phyloP scores from a whole-genome alignment of 1,140 invertebrate genomes.

The Capitella teleta region DNA sequence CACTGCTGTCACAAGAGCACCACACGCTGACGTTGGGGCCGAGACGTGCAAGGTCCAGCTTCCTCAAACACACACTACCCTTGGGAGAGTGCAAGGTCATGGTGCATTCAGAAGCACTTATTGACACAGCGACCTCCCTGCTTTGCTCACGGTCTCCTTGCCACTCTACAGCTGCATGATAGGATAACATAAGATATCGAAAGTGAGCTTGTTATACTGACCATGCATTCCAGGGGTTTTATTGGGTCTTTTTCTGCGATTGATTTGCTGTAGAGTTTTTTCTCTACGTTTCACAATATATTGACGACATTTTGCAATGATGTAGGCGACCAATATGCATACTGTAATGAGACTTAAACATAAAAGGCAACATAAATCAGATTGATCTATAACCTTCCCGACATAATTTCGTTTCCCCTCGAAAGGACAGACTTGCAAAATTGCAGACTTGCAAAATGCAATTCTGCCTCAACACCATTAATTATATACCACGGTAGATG shows the following conservation, averaged over 20 bases:
- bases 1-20: conserved; percentile 51
- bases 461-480: too few relatives aligned
- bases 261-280: neutral
- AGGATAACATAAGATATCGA: too few relatives aligned
- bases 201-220: too few relatives aligned
- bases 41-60: neutral
- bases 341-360: conserved; percentile 22
- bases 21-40: conserved; percentile 57
- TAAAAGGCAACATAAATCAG: too few relatives aligned
- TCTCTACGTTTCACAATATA: neutral
- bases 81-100: neutral
- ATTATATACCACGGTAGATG: too few relatives aligned
- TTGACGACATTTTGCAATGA: conserved; percentile 10
- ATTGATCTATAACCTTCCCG: too few relatives aligned
- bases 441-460: neutral
- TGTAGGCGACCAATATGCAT: conserved; percentile 22
- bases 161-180: too few relatives aligned
- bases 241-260: neutral
- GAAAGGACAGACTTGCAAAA: too few relatives aligned
- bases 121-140: too few relatives aligned
- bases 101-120: too few relatives aligned
- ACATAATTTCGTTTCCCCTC: too few relatives aligned
- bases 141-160: too few relatives aligned
- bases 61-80: neutral
- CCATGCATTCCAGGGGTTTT: neutral